Percentiles rank a stretch among this genome's conserved stretches.
Conservation (phyloP, 2,113 vertebrate genomes). For the Peromyscus polionotus region DNA sequence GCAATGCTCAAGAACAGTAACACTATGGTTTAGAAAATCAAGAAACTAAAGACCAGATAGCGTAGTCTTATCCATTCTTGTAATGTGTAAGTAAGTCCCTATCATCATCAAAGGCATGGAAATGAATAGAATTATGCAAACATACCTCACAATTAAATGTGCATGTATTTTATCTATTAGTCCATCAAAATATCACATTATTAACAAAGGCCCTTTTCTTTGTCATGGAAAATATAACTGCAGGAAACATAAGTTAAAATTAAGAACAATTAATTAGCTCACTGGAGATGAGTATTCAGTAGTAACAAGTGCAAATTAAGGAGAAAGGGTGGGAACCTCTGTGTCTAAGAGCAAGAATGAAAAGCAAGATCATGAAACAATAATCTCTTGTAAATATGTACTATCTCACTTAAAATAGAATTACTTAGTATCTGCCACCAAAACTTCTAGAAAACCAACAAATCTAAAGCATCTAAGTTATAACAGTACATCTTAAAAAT, state of each 20-base stretch:
- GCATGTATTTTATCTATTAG: background rate
- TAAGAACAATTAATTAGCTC: background rate
- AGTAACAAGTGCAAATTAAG: background rate
- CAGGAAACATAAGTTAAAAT: background rate
- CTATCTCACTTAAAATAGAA: background rate
- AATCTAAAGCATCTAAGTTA: background rate
- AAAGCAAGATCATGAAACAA: background rate
- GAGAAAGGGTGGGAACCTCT: background rate
- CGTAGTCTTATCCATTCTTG: background rate
- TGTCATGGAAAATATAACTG: background rate
- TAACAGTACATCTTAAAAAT: background rate
- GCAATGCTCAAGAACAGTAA: background rate
- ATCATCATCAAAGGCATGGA: background rate
- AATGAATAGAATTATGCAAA: background rate
- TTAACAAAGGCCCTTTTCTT: background rate
- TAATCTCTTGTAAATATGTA: background rate
- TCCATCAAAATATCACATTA: background rate
- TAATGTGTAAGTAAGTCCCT: background rate
- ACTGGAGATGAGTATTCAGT: background rate
- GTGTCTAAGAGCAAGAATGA: background rate
- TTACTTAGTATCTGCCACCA: background rate
- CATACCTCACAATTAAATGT: background rate
- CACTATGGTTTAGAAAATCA: background rate
- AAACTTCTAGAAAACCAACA: constrained; percentile 7
- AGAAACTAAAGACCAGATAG: background rate